Evolutionary conservation across 2,113 vertebrate species (phyloP).

Genomic region (Choloepus hoffmanni): DNA sequence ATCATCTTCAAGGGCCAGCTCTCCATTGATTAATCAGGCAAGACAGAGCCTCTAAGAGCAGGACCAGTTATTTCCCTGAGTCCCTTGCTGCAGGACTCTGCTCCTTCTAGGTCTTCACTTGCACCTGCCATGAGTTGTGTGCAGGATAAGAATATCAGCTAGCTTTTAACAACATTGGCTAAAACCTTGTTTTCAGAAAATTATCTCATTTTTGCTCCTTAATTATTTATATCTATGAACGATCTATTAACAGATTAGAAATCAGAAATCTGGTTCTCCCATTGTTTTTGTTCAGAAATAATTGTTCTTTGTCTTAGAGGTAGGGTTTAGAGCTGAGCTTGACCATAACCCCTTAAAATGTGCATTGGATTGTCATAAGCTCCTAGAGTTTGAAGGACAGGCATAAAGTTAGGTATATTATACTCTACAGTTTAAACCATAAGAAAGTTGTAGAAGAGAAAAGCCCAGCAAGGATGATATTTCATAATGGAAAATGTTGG

Average conservation of each 20-base stretch:
- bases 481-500: background rate
- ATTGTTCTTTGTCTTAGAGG: background rate
- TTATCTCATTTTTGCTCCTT: background rate
- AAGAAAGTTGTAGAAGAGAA: background rate
- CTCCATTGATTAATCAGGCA: constrained; percentile 15
- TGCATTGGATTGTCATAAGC: background rate
- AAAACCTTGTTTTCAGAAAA: background rate
- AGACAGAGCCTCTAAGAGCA: background rate
- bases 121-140: background rate
- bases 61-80: background rate
- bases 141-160: background rate
- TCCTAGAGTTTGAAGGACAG: background rate
- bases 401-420: background rate
- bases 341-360: background rate
- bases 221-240: constrained; percentile 21
- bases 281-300: background rate
- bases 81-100: background rate
- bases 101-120: constrained; percentile 25
- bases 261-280: background rate
- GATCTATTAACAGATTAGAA: background rate
- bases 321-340: background rate
- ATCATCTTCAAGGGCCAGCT: background rate
- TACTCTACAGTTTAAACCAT: background rate
- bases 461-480: background rate
- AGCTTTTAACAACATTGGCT: background rate